Base-by-base conservation (phyloP, 1,140 invertebrate genomes). In the Steinernema khuongi region DNA sequence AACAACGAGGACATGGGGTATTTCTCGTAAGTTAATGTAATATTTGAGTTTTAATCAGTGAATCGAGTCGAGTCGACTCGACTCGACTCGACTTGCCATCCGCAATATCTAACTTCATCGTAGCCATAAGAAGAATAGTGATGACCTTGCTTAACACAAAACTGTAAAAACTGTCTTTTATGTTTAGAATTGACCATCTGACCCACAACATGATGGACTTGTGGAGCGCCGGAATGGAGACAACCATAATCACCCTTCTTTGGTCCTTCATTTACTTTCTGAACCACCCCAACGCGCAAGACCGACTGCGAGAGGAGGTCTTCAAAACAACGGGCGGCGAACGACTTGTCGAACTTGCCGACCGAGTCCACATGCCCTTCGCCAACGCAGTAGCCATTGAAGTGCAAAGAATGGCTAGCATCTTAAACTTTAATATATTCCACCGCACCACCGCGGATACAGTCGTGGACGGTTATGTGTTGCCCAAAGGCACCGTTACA, bases 301-400 rank as follows among this genome's bases (percentile, higher is more conserved):
- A 67, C 11, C 67, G 72, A 14, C 18, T 41, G 1, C 33, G 66
- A 28, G 30, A 31, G 4, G 72, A 73, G 30, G 0, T 73, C 0
- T 4, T 67, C 1, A 32, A 41, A 32, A 26, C 50, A 0, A 73
- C 72, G 1, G 26, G 31, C 31, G 29, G 31, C 29, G 29, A 70
- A 26, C 19, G 75, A 31, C 1, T 71, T 67, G 81, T 84, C 1
- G 88, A 87, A 72, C 89, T 60, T 4, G 44, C 89, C 0, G 76
- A 76, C 71, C 90, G 88, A n/a, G 89, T 88, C 50, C 71, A 31
- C 0, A 71, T 44, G 11, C 71, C 71, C 67, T 77, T 76, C 26
- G 72, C 74, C 22, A 41, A 75, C 50, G 44, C 30, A n/a, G 26
- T 77, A 2, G 75, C 73, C 19, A 73, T 73, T 68, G 73, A 77